Conservation (phyloP, 2,888 invertebrate genomes). For the Drosophila percnosoma region DNA sequence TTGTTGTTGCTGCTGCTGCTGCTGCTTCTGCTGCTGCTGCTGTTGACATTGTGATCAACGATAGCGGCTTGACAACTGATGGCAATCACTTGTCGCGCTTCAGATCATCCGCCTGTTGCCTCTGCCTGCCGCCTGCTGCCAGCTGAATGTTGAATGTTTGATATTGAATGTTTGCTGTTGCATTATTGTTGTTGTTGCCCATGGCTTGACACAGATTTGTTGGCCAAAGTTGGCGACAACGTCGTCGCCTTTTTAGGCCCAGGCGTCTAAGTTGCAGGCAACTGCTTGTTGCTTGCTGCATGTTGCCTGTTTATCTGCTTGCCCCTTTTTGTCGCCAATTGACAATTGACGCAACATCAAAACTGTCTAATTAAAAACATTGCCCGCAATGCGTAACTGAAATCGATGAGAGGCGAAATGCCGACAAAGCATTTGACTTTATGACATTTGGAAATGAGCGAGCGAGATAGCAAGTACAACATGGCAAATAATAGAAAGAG, state of each 20-base stretch:
- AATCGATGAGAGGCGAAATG: constrained; percentile 62
- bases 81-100: constrained; percentile 80
- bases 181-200: constrained; percentile 57
- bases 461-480: constrained; percentile 13
- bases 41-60: constrained; percentile 81
- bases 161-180: constrained; percentile 50
- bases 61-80: constrained; percentile 80
- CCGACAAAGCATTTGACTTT: constrained; percentile 80
- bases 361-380: constrained; percentile 79
- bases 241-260: constrained; percentile 77
- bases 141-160: constrained; percentile 51
- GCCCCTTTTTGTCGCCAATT: constrained; percentile 67
- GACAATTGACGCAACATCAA: constrained; percentile 81
- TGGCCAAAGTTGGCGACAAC: constrained; percentile 79
- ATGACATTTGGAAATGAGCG: constrained; percentile 66
- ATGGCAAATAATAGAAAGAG: constrained; percentile 13
- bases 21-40: constrained; percentile 39
- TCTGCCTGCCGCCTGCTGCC: constrained; percentile 39
- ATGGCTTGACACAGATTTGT: constrained; percentile 78
- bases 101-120: constrained; percentile 76
- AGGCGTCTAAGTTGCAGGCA: constrained; percentile 69
- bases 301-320: constrained; percentile 39
- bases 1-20: constrained; percentile 31
- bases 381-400: constrained; percentile 77
- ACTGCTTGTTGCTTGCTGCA: constrained; percentile 21